A percentile compares a stretch with the other conserved stretches of the same genome.
phyloP scores from a whole-genome alignment of 2,113 vertebrate genomes.

The Chionodraco myersi region DNA sequence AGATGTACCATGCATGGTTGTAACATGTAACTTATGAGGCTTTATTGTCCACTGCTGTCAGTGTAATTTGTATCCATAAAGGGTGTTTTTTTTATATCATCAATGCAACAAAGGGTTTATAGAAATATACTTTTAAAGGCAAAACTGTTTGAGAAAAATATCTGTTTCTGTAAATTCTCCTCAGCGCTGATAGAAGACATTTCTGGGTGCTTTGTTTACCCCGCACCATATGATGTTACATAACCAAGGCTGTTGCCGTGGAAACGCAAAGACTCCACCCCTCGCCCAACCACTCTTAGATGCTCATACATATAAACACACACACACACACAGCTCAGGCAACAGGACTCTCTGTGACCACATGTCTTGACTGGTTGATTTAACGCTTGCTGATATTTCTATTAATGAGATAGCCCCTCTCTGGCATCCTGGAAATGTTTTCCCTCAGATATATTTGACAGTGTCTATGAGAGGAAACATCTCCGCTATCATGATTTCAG shows the following conservation, averaged over 20 bases:
- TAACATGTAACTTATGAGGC: constrained; percentile 28
- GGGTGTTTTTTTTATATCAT: constrained; percentile 7
- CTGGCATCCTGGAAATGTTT: not conserved
- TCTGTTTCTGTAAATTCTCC: constrained; percentile 4
- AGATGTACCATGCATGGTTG: not conserved
- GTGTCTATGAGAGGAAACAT: constrained; percentile 17
- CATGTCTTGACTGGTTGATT: constrained; percentile 44
- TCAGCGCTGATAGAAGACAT: constrained; percentile 26
- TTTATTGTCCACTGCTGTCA: constrained; percentile 13
- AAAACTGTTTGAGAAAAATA: not conserved
- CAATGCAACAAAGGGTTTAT: not conserved
- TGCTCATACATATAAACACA: constrained; percentile 9
- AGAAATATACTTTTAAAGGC: constrained; percentile 3
- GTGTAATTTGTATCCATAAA: constrained; percentile 29
- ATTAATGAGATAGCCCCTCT: constrained; percentile 51
- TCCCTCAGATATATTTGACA: constrained; percentile 7
- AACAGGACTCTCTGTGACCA: constrained; percentile 38
- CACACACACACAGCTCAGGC: not conserved
- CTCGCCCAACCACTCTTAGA: not conserved
- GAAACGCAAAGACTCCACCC: constrained; percentile 62
- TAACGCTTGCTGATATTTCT: constrained; percentile 15
- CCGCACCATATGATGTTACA: constrained; percentile 75
- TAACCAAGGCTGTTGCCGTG: constrained; percentile 79
- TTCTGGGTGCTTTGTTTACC: constrained; percentile 77
- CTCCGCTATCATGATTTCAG: not conserved